Percentiles rank a stretch among this genome's conserved stretches.
Conservation (phyloP, 1,140 invertebrate species). For the Lepidurus arcticus region DNA sequence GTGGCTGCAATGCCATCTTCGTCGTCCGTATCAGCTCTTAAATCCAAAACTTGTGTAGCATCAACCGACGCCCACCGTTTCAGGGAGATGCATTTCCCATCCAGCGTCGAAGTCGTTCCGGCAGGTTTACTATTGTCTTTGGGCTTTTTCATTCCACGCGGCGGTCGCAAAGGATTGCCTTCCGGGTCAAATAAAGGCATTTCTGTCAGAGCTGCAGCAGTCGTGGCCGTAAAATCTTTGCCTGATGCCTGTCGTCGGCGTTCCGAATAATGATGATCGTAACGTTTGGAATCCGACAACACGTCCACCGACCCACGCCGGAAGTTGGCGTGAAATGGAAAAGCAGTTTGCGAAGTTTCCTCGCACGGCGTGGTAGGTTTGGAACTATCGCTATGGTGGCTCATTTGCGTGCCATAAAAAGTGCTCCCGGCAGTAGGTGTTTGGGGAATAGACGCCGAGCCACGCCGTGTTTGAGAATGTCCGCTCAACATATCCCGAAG, state of each 20-base stretch:
- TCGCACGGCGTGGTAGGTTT: slow-evolving; percentile 25
- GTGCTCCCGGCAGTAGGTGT: neutral
- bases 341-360: neutral
- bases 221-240: slow-evolving; percentile 30
- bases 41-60: slow-evolving; percentile 24
- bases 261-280: slow-evolving; percentile 22
- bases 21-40: neutral
- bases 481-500: slow-evolving; percentile 48
- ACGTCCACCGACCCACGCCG: neutral
- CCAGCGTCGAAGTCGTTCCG: neutral
- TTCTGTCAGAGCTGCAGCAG: slow-evolving; percentile 45
- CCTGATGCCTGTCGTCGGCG: slow-evolving; percentile 15
- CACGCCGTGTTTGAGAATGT: slow-evolving; percentile 13
- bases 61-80: slow-evolving; percentile 9
- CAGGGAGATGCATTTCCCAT: neutral
- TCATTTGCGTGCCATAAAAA: slow-evolving; percentile 4
- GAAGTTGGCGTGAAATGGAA: slow-evolving; percentile 24
- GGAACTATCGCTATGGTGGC: slow-evolving; percentile 20
- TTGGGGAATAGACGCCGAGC: slow-evolving; percentile 5
- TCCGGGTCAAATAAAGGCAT: slow-evolving; percentile 57
- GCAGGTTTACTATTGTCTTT: slow-evolving; percentile 6
- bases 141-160: slow-evolving; percentile 51
- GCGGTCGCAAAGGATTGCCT: slow-evolving; percentile 54
- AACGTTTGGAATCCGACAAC: slow-evolving; percentile 12
- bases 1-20: slow-evolving; percentile 12